A percentile compares a stretch with the other conserved stretches of the same genome.
These are phyloP conservation scores for Caerostris extrusa DNA, from an alignment of 1,140 invertebrate species.

Conservation along the genomic window DNA sequence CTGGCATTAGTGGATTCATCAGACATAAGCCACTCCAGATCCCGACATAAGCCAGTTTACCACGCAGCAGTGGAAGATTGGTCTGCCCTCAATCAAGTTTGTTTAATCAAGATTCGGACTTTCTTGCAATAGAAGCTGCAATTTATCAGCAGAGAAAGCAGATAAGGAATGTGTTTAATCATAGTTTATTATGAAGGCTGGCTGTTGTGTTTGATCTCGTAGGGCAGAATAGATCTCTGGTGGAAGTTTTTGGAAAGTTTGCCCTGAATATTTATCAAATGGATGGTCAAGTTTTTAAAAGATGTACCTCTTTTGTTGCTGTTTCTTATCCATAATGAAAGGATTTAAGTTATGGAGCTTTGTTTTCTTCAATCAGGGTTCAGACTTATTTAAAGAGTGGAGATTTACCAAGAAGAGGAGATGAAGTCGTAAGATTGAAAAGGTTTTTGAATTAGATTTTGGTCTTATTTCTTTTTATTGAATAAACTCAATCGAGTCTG, in stretches of 20 bases:
- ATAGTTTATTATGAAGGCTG: slow-evolving; percentile 53
- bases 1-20: slow-evolving; percentile 6
- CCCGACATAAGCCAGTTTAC: not conserved
- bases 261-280: not conserved
- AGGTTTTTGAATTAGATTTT: too few relatives aligned
- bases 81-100: slow-evolving; percentile 59
- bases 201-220: not conserved
- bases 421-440: too few relatives aligned
- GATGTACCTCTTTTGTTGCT: not conserved
- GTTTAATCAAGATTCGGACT: slow-evolving; percentile 71
- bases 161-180: slow-evolving; percentile 60
- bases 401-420: too few relatives aligned
- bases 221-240: not conserved
- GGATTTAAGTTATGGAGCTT: too few relatives aligned
- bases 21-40: slow-evolving; percentile 25
- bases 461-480: too few relatives aligned
- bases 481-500: too few relatives aligned
- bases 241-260: not conserved
- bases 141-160: slow-evolving; percentile 43
- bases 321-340: too few relatives aligned
- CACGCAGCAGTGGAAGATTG: slow-evolving; percentile 11
- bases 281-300: slow-evolving; percentile 9
- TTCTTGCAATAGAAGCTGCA: slow-evolving; percentile 65
- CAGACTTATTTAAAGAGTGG: too few relatives aligned
- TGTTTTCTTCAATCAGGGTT: too few relatives aligned